phyloP scores from a whole-genome alignment of 2,888 invertebrate genomes.

The Ferrisia virgata region DNA sequence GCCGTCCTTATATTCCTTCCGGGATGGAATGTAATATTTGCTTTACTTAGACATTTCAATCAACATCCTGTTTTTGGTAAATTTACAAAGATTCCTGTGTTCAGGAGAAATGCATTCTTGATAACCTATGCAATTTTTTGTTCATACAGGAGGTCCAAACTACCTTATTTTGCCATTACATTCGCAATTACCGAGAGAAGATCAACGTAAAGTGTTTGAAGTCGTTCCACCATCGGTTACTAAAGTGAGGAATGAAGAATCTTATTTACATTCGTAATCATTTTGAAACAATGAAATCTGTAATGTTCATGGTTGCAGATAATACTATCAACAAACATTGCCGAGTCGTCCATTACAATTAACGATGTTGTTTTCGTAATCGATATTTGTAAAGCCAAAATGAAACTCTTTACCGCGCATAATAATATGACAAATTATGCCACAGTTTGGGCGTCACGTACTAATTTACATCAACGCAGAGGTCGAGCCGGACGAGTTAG shows the following conservation, averaged over 20 bases:
- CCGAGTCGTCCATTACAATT: slow-evolving; percentile 97
- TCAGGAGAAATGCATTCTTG: not conserved
- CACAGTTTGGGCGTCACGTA: slow-evolving; percentile 91
- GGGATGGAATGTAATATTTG: slow-evolving; percentile 96
- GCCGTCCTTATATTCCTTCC: slow-evolving; percentile 91
- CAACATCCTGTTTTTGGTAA: slow-evolving; percentile 69
- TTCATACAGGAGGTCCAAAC: slow-evolving; percentile 57
- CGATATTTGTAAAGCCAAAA: slow-evolving; percentile 94
- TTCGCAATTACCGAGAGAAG: slow-evolving; percentile 92
- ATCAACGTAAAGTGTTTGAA: slow-evolving; percentile 90
- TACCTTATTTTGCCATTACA: slow-evolving; percentile 90
- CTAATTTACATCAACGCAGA: slow-evolving; percentile 89
- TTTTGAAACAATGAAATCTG: not conserved
- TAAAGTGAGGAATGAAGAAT: slow-evolving; percentile 61
- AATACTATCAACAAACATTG: slow-evolving; percentile 95
- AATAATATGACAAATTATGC: slow-evolving; percentile 99
- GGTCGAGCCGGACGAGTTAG: slow-evolving; percentile 94
- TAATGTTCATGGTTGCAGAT: slow-evolving; percentile 60
- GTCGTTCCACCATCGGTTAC: slow-evolving; percentile 78
- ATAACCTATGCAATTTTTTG: slow-evolving; percentile 45
- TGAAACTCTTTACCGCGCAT: slow-evolving; percentile 96
- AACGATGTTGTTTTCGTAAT: slow-evolving; percentile 98
- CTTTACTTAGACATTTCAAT: slow-evolving; percentile 80
- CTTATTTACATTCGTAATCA: not conserved
- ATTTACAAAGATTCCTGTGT: not conserved